Evolutionary conservation across 2,797 vertebrate species (phyloP).

Genomic region (Myotis daubentonii): DNA sequence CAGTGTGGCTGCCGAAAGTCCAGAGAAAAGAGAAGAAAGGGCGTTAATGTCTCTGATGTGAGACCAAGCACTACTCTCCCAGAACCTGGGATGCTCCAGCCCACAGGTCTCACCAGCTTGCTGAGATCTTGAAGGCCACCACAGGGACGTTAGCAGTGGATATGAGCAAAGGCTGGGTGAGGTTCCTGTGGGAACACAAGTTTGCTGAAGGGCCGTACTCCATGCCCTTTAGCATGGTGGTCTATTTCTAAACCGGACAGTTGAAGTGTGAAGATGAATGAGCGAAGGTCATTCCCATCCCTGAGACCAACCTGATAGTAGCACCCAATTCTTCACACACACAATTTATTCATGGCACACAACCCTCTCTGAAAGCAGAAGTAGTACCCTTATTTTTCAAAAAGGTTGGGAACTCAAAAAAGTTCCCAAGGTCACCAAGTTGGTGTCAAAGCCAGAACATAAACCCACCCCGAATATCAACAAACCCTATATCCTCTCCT

Average conservation of each 20-base stretch:
- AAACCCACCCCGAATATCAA: neutral
- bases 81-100: neutral
- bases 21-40: conserved; percentile 45
- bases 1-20: conserved; percentile 45
- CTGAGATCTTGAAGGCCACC: neutral
- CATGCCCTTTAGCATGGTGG: neutral
- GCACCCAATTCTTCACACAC: neutral
- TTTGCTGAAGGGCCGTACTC: neutral
- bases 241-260: neutral
- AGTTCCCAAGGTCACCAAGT: neutral
- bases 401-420: neutral
- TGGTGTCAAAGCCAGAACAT: neutral
- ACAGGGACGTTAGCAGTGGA: neutral
- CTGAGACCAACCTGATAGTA: neutral
- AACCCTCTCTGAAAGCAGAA: neutral
- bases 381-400: neutral
- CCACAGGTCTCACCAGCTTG: neutral
- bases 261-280: neutral
- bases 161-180: neutral
- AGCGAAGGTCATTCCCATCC: neutral
- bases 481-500: neutral
- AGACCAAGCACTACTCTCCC: neutral
- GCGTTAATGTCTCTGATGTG: neutral
- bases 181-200: neutral
- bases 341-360: neutral